These are phyloP conservation scores for Aphodius sticticus DNA, from an alignment of 2,888 invertebrate genomes.

Conservation along the genomic window DNA sequence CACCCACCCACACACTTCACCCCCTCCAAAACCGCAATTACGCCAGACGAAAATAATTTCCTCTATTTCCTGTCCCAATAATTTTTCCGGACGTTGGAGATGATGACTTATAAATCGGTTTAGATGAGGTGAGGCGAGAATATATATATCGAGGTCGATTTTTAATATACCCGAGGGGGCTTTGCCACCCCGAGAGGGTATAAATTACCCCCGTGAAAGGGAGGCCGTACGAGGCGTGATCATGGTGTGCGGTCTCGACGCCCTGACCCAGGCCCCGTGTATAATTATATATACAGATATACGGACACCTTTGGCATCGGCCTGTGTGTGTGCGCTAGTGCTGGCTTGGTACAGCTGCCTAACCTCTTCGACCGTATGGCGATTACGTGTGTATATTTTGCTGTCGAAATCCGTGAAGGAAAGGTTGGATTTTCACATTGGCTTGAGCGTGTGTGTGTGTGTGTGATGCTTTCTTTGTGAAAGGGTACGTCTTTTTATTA, in stretches of 20 bases:
- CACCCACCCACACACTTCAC: background rate
- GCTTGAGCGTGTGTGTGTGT: background rate
- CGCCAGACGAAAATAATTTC: conserved; percentile 10
- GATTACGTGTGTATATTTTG: conserved; percentile 4
- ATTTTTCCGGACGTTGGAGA: conserved; percentile 17
- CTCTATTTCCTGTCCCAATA: conserved; percentile 12
- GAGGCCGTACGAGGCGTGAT: conserved; percentile 58
- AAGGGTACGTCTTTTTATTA: background rate
- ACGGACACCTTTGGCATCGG: conserved; percentile 56
- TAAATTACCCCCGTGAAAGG: conserved; percentile 57
- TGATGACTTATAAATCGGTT: conserved; percentile 51
- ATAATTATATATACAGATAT: conserved; percentile 52
- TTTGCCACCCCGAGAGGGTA: conserved; percentile 47
- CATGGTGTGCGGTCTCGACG: conserved; percentile 57
- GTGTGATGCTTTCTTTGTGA: background rate
- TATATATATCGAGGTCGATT: background rate
- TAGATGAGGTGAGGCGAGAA: conserved; percentile 24
- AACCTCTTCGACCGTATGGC: background rate
- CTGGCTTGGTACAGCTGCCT: conserved; percentile 53
- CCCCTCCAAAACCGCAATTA: background rate
- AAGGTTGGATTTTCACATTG: background rate
- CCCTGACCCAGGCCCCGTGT: conserved; percentile 50
- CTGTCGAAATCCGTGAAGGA: background rate
- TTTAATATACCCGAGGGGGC: conserved; percentile 34
- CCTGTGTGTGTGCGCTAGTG: background rate